These are phyloP conservation scores for Mythimna lalbum DNA, from an alignment of 2,888 invertebrate genomes.

Conservation along the genomic window DNA sequence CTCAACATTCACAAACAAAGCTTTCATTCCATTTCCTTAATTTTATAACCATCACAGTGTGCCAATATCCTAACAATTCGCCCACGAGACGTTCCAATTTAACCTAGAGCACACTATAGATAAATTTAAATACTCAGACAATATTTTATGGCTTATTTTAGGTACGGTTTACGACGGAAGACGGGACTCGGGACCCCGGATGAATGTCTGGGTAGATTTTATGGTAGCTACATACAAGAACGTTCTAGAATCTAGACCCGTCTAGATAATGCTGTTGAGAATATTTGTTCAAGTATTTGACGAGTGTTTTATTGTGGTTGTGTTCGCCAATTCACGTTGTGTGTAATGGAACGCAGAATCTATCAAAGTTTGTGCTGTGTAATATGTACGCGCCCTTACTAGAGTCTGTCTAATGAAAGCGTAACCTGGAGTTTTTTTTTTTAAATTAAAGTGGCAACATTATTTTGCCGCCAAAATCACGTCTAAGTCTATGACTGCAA, in stretches of 20 bases:
- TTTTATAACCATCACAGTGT: slow-evolving; percentile 34
- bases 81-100: slow-evolving; percentile 67
- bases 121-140: slow-evolving; percentile 89
- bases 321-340: slow-evolving; percentile 3
- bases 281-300: slow-evolving; percentile 67
- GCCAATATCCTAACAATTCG: slow-evolving; percentile 48
- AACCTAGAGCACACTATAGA: slow-evolving; percentile 76
- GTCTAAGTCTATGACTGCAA: too few relatives aligned
- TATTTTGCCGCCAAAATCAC: too few relatives aligned
- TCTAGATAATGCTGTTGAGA: slow-evolving; percentile 66
- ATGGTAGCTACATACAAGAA: slow-evolving; percentile 73
- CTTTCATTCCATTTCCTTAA: slow-evolving; percentile 36
- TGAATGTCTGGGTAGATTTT: slow-evolving; percentile 87
- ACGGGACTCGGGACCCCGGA: slow-evolving; percentile 81
- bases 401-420: too few relatives aligned
- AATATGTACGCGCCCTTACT: slow-evolving; percentile 21
- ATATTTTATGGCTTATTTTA: slow-evolving; percentile 90
- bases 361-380: slow-evolving; percentile 2
- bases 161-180: slow-evolving; percentile 88
- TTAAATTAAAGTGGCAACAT: too few relatives aligned
- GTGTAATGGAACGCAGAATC: slow-evolving; percentile 3
- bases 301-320: slow-evolving; percentile 62
- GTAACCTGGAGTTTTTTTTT: too few relatives aligned
- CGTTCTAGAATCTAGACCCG: slow-evolving; percentile 68
- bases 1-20: slow-evolving; percentile 20